phyloP scores from a whole-genome alignment of 2,113 vertebrate species.

The Dasyurus viverrinus region DNA sequence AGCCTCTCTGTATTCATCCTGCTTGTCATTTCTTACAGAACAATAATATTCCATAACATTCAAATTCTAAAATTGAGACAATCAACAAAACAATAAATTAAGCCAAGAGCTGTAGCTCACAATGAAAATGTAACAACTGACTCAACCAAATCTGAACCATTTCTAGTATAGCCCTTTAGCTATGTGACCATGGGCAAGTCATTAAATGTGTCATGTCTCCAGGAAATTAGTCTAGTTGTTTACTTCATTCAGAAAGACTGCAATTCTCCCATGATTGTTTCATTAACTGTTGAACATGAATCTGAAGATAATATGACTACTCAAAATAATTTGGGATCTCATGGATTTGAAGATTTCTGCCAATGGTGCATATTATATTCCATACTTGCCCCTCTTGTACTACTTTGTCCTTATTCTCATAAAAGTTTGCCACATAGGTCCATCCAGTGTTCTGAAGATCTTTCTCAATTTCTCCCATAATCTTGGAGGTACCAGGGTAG shows the following conservation, averaged over 20 bases:
- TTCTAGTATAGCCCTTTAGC: not conserved
- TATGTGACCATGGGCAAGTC: not conserved
- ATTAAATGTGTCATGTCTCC: not conserved
- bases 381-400: not conserved
- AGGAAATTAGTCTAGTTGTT: not conserved
- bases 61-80: not conserved
- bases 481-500: not conserved
- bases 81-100: not conserved
- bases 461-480: not conserved
- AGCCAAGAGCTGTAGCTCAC: not conserved
- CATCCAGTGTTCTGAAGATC: not conserved
- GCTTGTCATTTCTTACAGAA: too few relatives aligned
- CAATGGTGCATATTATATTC: not conserved
- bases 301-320: not conserved
- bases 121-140: not conserved
- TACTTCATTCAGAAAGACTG: not conserved
- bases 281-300: not conserved
- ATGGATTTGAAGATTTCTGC: not conserved
- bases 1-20: too few relatives aligned
- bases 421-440: not conserved
- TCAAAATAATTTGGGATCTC: not conserved
- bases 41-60: too few relatives aligned
- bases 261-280: not conserved
- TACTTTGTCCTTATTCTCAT: not conserved
- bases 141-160: not conserved